phyloP scores from a whole-genome alignment of 1,140 invertebrate genomes.

The Zaprionus davidi region DNA sequence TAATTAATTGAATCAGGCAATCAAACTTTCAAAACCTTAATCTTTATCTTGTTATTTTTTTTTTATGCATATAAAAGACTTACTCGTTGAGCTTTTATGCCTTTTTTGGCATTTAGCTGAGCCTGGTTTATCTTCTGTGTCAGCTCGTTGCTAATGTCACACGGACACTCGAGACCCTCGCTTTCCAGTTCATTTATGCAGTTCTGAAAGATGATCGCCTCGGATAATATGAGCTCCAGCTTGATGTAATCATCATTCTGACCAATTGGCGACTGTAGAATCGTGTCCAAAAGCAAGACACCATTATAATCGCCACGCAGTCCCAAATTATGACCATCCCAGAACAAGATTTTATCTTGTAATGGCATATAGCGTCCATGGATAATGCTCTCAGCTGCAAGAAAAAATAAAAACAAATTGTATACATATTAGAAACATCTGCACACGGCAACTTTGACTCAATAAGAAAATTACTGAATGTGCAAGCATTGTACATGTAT shows the following conservation, averaged over 20 bases:
- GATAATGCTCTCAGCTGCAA: constrained; percentile 64
- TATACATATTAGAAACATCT: background rate
- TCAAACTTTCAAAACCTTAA: too few relatives aligned
- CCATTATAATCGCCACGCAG: constrained; percentile 95
- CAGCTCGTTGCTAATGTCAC: constrained; percentile 91
- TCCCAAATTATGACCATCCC: constrained; percentile 91
- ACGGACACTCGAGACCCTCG: constrained; percentile 89
- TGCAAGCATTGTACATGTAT: background rate
- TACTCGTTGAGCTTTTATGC: constrained; percentile 94
- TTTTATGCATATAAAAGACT: constrained; percentile 44
- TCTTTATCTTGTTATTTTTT: too few relatives aligned
- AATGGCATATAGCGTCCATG: constrained; percentile 90
- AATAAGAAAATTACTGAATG: too few relatives aligned
- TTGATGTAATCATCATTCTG: constrained; percentile 91
- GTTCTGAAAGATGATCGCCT: constrained; percentile 93
- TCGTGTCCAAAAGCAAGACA: constrained; percentile 93
- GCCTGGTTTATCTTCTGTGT: constrained; percentile 89
- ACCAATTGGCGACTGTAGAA: constrained; percentile 91
- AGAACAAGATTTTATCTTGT: constrained; percentile 92
- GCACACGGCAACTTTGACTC: too few relatives aligned
- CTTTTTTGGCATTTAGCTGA: constrained; percentile 89
- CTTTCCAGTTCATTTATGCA: constrained; percentile 90
- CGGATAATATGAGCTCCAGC: constrained; percentile 93
- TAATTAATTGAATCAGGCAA: background rate
- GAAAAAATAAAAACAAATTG: background rate